These are phyloP conservation scores for Budorcas taxicolor DNA, from an alignment of 2,113 vertebrate genomes.

Conservation along the genomic window DNA sequence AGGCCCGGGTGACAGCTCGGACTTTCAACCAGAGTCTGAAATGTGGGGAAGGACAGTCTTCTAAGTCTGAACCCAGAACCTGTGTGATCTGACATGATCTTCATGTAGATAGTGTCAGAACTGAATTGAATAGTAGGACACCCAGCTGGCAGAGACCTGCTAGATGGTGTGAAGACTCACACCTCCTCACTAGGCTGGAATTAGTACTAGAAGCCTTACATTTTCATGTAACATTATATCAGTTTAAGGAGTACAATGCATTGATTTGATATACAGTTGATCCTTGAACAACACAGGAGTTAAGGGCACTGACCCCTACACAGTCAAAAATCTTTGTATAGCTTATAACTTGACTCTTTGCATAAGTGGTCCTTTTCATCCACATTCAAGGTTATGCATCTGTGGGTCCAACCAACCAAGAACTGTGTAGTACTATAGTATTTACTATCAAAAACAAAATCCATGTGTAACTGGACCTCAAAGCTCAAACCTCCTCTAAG, in stretches of 20 bases:
- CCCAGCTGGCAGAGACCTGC: not conserved
- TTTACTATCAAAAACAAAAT: not conserved
- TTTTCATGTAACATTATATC: not conserved
- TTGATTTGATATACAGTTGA: not conserved
- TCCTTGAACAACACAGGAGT: not conserved
- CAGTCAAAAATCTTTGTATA: not conserved
- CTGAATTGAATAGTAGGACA: not conserved
- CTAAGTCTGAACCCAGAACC: not conserved
- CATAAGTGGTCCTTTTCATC: not conserved
- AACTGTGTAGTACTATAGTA: not conserved
- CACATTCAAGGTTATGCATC: not conserved
- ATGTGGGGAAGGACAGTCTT: not conserved
- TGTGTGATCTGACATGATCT: not conserved
- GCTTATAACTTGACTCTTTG: not conserved
- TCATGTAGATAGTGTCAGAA: not conserved
- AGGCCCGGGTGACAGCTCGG: not conserved
- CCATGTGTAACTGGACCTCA: not conserved
- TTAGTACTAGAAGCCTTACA: not conserved
- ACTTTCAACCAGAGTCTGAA: not conserved
- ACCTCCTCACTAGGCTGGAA: not conserved
- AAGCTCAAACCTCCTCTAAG: not conserved
- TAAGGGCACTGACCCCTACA: not conserved
- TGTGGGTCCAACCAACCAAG: not conserved
- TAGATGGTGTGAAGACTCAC: not conserved
- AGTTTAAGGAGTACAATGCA: not conserved